Evolutionary conservation across 1,140 invertebrate species (phyloP).

Genomic region (Prorops nasuta): DNA sequence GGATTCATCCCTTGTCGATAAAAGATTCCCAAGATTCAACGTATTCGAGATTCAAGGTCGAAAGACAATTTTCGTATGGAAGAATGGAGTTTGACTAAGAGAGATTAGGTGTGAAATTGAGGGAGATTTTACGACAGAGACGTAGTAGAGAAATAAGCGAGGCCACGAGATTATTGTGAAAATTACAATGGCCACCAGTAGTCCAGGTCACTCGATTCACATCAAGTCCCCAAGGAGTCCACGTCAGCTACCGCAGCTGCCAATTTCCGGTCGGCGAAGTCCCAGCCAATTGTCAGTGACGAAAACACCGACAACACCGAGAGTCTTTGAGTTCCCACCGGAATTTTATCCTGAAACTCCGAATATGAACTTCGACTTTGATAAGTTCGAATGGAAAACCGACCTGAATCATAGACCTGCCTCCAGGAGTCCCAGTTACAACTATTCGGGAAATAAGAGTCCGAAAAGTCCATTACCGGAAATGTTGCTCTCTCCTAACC

Average conservation of each 20-base stretch:
- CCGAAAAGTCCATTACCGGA: constrained; percentile 27
- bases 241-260: constrained; percentile 21
- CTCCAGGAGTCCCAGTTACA: constrained; percentile 25
- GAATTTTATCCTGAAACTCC: constrained; percentile 35
- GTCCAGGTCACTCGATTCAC: constrained; percentile 26
- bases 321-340: constrained; percentile 44
- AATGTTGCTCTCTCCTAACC: constrained; percentile 11
- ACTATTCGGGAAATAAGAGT: constrained; percentile 24
- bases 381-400: constrained; percentile 11
- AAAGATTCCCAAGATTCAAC: too few species aligned
- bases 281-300: constrained; percentile 16
- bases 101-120: neutral
- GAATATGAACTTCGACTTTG: constrained; percentile 41
- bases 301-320: constrained; percentile 37
- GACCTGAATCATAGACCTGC: constrained; percentile 6
- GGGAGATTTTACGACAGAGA: neutral
- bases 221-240: constrained; percentile 26
- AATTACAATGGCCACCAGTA: constrained; percentile 29
- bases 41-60: too few species aligned
- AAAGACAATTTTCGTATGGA: too few species aligned
- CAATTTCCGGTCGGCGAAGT: constrained; percentile 25
- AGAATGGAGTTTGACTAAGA: neutral
- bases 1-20: too few species aligned
- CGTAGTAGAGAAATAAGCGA: too few species aligned
- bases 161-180: too few species aligned